A percentile compares a stretch with the other conserved stretches of the same genome.
phyloP scores from a whole-genome alignment of 2,797 vertebrate genomes.

The Sebastes iracundus region DNA sequence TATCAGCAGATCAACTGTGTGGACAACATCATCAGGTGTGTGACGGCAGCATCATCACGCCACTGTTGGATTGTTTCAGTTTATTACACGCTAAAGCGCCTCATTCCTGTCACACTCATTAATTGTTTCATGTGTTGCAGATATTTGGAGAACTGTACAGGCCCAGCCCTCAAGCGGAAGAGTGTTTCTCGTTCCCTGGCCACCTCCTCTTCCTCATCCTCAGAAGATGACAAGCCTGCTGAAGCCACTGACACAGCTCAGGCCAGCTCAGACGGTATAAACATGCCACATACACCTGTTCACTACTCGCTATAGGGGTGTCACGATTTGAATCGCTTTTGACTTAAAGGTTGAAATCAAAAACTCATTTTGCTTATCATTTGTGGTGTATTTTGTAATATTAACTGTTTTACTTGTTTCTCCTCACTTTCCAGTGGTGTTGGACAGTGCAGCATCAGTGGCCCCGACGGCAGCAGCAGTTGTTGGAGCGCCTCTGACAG shows the following conservation, averaged over 20 bases:
- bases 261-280: slow-evolving; percentile 69
- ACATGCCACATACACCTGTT: not conserved
- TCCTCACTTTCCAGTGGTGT: slow-evolving; percentile 48
- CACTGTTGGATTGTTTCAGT: not conserved
- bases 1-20: slow-evolving; percentile 95
- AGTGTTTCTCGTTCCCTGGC: slow-evolving; percentile 81
- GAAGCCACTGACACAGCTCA: slow-evolving; percentile 45
- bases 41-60: not conserved
- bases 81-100: not conserved
- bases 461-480: slow-evolving; percentile 66
- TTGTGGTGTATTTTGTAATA: not conserved
- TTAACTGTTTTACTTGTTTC: not conserved
- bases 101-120: not conserved
- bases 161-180: slow-evolving; percentile 89
- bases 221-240: slow-evolving; percentile 84
- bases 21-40: slow-evolving; percentile 90
- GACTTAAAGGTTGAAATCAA: too few relatives aligned
- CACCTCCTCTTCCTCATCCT: slow-evolving; percentile 86
- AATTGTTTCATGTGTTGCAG: slow-evolving; percentile 61
- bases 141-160: slow-evolving; percentile 89
- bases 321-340: too few relatives aligned
- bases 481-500: slow-evolving; percentile 80
- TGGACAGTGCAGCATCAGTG: slow-evolving; percentile 74
- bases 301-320: not conserved
- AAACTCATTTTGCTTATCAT: not conserved